These are phyloP conservation scores for Garrulus glandarius DNA, from an alignment of 2,797 vertebrate species.

Conservation along the genomic window DNA sequence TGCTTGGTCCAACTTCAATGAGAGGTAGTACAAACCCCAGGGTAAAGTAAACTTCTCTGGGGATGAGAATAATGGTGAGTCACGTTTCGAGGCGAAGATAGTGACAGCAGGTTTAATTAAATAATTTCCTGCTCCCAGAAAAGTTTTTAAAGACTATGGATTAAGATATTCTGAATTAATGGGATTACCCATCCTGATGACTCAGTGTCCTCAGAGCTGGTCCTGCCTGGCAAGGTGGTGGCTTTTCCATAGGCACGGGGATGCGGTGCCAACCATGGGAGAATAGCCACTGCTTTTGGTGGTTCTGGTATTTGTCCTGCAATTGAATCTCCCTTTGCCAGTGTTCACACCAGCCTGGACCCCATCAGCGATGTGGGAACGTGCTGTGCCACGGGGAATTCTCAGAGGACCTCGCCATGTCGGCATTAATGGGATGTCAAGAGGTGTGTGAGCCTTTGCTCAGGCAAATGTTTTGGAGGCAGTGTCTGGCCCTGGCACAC, in stretches of 20 bases:
- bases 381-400: background rate
- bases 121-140: constrained; percentile 35
- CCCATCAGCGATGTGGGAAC: background rate
- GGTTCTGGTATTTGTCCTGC: rapidly evolving
- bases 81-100: constrained; percentile 7
- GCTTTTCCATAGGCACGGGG: background rate
- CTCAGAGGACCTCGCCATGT: background rate
- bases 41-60: constrained; percentile 73
- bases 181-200: constrained; percentile 16
- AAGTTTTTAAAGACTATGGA: constrained; percentile 12
- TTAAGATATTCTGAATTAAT: constrained; percentile 35
- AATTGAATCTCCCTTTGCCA: background rate
- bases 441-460: background rate
- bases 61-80: constrained; percentile 57
- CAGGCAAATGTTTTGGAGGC: background rate
- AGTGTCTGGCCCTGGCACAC: background rate
- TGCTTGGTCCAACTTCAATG: constrained; percentile 60
- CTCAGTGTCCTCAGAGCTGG: constrained; percentile 21
- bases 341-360: background rate
- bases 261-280: rapidly evolving
- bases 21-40: constrained; percentile 65
- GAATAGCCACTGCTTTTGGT: background rate
- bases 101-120: constrained; percentile 12
- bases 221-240: background rate
- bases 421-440: background rate